Evolutionary conservation across 53 echinoderm and acorn worm genomes (phyloP).

Genomic region (Mesocentrotus franciscanus): DNA sequence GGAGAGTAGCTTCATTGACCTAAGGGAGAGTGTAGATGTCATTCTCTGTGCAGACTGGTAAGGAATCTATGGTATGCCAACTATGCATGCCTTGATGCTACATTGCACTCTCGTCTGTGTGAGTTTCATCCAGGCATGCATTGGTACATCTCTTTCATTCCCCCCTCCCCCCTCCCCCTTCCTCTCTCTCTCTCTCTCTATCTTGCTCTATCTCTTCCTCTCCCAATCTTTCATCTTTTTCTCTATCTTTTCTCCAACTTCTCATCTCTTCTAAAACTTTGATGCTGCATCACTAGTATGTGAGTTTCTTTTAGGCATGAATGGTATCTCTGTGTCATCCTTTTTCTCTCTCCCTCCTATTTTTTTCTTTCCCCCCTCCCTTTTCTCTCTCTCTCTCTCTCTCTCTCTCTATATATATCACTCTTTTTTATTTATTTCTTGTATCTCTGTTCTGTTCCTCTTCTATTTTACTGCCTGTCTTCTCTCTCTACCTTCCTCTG

Average conservation of each 20-base stretch:
- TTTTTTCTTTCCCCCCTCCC: background rate
- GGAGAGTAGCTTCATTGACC: constrained; percentile 71
- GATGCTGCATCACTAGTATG: background rate
- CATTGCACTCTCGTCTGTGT: constrained; percentile 25
- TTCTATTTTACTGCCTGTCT: background rate
- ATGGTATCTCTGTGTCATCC: background rate
- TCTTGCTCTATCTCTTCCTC: constrained; percentile 10
- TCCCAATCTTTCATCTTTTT: background rate
- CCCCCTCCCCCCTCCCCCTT: background rate
- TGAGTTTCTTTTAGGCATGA: background rate
- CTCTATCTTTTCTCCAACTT: background rate
- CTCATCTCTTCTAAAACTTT: background rate
- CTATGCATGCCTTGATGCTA: constrained; percentile 63
- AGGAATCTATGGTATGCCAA: constrained; percentile 66
- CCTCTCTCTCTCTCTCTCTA: constrained; percentile 41
- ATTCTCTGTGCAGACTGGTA: constrained; percentile 95
- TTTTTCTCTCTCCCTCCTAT: background rate
- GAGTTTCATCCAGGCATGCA: constrained; percentile 42
- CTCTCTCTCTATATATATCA: background rate
- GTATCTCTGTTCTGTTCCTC: background rate
- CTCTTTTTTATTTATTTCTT: background rate
- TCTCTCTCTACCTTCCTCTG: background rate
- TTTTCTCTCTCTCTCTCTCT: background rate
- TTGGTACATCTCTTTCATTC: background rate
- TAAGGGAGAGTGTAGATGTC: constrained; percentile 81